Evolutionary conservation across 2,888 invertebrate species (phyloP).

Genomic region (Drosophila borborema): DNA sequence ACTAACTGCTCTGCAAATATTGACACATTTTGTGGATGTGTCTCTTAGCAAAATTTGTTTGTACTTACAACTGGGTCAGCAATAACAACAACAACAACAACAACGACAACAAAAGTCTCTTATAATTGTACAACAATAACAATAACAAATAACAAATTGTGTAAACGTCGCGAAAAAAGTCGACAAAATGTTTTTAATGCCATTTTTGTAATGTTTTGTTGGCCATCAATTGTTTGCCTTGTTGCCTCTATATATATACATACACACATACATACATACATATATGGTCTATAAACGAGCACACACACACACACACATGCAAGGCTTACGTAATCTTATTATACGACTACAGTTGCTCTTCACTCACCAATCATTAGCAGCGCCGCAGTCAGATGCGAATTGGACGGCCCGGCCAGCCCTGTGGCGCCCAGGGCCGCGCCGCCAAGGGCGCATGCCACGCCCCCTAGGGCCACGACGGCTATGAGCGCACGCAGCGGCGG

Average conservation of each 20-base stretch:
- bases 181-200: slow-evolving; percentile 59
- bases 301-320: not conserved
- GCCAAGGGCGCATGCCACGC: slow-evolving; percentile 85
- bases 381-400: slow-evolving; percentile 85
- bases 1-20: slow-evolving; percentile 73
- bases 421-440: slow-evolving; percentile 85
- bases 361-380: slow-evolving; percentile 85
- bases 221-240: slow-evolving; percentile 53
- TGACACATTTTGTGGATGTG: slow-evolving; percentile 66
- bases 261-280: not conserved
- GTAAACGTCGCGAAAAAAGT: slow-evolving; percentile 60
- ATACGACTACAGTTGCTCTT: not conserved
- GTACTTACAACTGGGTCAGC: slow-evolving; percentile 70
- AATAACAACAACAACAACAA: slow-evolving; percentile 22
- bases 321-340: slow-evolving; percentile 5
- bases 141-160: slow-evolving; percentile 47
- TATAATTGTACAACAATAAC: slow-evolving; percentile 43
- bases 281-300: too few relatives aligned
- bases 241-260: slow-evolving; percentile 4
- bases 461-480: slow-evolving; percentile 85
- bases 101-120: slow-evolving; percentile 29
- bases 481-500: slow-evolving; percentile 85
- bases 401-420: slow-evolving; percentile 85
- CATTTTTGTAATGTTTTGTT: slow-evolving; percentile 46
- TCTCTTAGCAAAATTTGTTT: slow-evolving; percentile 74